Percentiles rank a stretch among this genome's conserved stretches.
Conservation (phyloP, 2,888 invertebrate genomes). For the Ophion ellenae region DNA sequence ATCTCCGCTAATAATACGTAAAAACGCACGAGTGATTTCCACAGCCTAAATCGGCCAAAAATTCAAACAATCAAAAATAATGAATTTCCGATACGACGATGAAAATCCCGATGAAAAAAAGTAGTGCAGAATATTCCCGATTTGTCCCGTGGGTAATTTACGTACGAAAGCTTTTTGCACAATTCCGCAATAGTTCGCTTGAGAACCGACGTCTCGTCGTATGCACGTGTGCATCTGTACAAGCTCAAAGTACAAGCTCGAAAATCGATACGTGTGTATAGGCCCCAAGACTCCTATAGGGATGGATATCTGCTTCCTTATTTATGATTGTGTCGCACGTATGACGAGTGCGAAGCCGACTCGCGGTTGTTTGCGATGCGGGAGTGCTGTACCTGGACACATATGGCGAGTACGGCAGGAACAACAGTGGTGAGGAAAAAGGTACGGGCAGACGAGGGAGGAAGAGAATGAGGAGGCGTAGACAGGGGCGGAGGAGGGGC, state of each 20-base stretch:
- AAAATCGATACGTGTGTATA: neutral
- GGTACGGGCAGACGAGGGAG: slow-evolving; percentile 4
- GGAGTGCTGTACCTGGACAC: slow-evolving; percentile 29
- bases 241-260: neutral
- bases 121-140: no score
- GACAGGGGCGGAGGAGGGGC: neutral
- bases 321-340: slow-evolving; percentile 62
- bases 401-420: slow-evolving; percentile 22
- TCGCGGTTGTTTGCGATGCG: slow-evolving; percentile 60
- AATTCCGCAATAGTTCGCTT: neutral
- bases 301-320: slow-evolving; percentile 37
- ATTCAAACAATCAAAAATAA: neutral
- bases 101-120: no score
- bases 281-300: neutral
- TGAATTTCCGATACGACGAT: neutral
- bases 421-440: slow-evolving; percentile 37
- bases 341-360: slow-evolving; percentile 53
- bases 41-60: neutral
- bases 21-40: neutral
- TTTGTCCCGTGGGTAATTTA: no score
- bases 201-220: neutral
- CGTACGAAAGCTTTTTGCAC: neutral
- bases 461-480: neutral
- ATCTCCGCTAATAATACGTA: neutral
- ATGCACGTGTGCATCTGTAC: neutral